Conservation (phyloP, 2,797 vertebrate genomes). For the Adelosebastes latens region DNA sequence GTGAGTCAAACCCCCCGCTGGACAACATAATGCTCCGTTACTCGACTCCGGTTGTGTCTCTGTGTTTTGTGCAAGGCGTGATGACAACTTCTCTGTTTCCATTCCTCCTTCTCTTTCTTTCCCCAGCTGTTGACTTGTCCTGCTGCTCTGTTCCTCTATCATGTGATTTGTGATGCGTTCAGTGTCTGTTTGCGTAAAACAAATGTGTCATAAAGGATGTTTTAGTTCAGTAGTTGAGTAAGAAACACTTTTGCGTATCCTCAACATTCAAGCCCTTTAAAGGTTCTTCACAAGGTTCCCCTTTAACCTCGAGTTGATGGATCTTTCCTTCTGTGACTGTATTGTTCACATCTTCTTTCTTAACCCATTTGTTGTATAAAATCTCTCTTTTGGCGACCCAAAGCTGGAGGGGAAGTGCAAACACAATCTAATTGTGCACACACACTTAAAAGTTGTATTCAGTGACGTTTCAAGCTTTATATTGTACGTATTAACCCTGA, state of each 20-base stretch:
- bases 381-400: not conserved
- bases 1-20: conserved; percentile 72
- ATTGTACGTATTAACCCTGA: not conserved
- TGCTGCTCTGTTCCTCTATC: conserved; percentile 49
- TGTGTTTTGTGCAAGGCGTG: conserved; percentile 38
- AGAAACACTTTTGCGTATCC: not conserved
- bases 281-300: not conserved
- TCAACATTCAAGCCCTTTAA: not conserved
- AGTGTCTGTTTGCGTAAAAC: conserved; percentile 10
- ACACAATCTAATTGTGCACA: not conserved
- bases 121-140: conserved; percentile 36
- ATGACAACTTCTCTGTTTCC: conserved; percentile 76
- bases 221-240: conserved; percentile 3
- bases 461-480: not conserved
- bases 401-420: not conserved
- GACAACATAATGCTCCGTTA: conserved; percentile 19
- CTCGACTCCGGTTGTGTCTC: conserved; percentile 12
- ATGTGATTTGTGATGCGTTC: conserved; percentile 56
- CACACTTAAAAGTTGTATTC: not conserved
- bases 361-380: not conserved
- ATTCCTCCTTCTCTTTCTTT: conserved; percentile 69
- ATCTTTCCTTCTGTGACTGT: not conserved
- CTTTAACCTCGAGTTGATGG: not conserved
- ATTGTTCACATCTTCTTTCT: not conserved
- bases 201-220: conserved; percentile 24